Percentiles rank a stretch among this genome's conserved stretches.
These are phyloP conservation scores for Xestobium rufovillosum DNA, from an alignment of 2,888 invertebrate species.

Conservation along the genomic window DNA sequence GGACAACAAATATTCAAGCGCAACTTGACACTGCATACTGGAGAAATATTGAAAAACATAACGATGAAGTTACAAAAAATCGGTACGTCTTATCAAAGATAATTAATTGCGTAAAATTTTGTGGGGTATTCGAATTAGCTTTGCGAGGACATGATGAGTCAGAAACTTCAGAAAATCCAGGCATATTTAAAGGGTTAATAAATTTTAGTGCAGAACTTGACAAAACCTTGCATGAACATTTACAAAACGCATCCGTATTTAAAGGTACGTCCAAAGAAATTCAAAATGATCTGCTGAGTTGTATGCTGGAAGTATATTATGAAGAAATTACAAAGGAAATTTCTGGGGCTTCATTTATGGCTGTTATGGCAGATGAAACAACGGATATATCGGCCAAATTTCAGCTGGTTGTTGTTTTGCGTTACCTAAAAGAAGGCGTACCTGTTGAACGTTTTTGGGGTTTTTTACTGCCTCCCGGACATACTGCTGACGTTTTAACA, in stretches of 20 bases:
- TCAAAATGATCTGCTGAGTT: slow-evolving; percentile 32
- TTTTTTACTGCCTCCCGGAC: slow-evolving; percentile 22
- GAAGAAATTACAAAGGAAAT: slow-evolving; percentile 29
- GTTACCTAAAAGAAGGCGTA: slow-evolving; percentile 25
- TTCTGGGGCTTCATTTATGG: slow-evolving; percentile 17
- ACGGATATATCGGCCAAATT: slow-evolving; percentile 25
- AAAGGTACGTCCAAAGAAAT: slow-evolving; percentile 31
- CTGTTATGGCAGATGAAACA: slow-evolving; percentile 31
- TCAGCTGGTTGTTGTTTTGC: slow-evolving; percentile 28
- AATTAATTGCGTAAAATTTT: slow-evolving; percentile 33
- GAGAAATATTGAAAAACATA: slow-evolving; percentile 18
- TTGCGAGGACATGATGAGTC: slow-evolving; percentile 30
- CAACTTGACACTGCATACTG: slow-evolving; percentile 21
- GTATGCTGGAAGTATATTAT: slow-evolving; percentile 28
- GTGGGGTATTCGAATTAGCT: slow-evolving; percentile 31
- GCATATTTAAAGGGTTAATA: slow-evolving; percentile 28
- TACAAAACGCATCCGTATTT: slow-evolving; percentile 27
- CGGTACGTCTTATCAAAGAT: slow-evolving; percentile 25
- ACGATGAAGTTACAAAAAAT: slow-evolving; percentile 26
- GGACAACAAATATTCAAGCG: slow-evolving; percentile 20
- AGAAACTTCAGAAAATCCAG: slow-evolving; percentile 24
- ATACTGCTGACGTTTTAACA: slow-evolving; percentile 19
- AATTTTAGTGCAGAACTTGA: slow-evolving; percentile 29
- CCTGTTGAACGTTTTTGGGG: slow-evolving; percentile 26
- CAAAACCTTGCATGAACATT: slow-evolving; percentile 23